These are phyloP conservation scores for Temnothorax ravouxi DNA, from an alignment of 2,888 invertebrate genomes.

Conservation along the genomic window DNA sequence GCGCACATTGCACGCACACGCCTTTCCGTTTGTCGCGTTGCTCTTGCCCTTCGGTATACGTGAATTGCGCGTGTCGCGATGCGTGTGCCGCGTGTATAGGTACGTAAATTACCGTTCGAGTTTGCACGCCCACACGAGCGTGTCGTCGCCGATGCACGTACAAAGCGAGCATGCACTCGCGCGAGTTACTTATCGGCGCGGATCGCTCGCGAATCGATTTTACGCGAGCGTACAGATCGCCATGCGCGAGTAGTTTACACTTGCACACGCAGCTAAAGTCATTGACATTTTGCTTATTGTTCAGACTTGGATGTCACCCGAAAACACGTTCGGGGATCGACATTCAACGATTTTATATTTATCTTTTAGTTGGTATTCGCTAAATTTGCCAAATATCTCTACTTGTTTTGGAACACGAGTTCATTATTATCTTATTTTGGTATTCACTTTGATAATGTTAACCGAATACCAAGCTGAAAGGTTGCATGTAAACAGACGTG, in stretches of 20 bases:
- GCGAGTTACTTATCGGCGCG: background rate
- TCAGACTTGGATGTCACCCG: background rate
- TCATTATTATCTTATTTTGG: background rate
- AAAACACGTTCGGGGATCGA: background rate
- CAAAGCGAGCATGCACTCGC: background rate
- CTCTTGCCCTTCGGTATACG: background rate
- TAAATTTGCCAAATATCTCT: background rate
- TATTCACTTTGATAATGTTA: background rate
- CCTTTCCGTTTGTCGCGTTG: constrained; percentile 53
- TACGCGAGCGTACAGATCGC: background rate
- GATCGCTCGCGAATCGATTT: constrained; percentile 19
- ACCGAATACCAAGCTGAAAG: background rate
- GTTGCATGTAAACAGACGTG: background rate
- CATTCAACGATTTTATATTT: background rate
- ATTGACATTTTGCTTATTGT: background rate
- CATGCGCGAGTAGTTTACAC: background rate
- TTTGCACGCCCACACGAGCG: constrained; percentile 29
- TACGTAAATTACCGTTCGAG: constrained; percentile 51
- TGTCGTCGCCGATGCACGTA: constrained; percentile 32
- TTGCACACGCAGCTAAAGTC: background rate
- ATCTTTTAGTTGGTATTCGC: background rate
- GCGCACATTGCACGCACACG: constrained; percentile 30
- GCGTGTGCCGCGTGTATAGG: constrained; percentile 25
- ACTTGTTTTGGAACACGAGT: background rate
- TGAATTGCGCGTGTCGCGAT: constrained; percentile 30